Evolutionary conservation across 2,113 vertebrate genomes (phyloP).

Genomic region (Ctenomys sociabilis): DNA sequence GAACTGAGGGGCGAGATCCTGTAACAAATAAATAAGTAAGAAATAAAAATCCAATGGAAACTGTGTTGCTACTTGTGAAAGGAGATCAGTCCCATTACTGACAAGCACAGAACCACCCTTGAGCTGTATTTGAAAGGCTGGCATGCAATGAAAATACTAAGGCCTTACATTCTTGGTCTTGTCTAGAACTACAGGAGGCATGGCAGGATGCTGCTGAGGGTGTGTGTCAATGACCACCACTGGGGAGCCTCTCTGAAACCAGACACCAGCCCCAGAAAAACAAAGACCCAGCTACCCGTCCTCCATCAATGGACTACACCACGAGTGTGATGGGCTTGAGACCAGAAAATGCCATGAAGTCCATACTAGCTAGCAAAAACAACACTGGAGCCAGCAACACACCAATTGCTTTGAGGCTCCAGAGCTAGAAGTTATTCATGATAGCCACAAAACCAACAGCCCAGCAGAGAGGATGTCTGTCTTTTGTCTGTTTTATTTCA

Average conservation of each 20-base stretch:
- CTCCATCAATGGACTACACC: background rate
- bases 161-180: background rate
- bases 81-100: background rate
- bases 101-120: background rate
- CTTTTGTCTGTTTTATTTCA: conserved; percentile 1
- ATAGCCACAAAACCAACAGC: background rate
- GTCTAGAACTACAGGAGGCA: background rate
- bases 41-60: background rate
- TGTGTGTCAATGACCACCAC: background rate
- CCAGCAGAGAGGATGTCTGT: background rate
- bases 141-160: background rate
- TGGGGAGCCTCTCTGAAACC: background rate
- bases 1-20: too few relatives aligned
- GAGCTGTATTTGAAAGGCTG: background rate
- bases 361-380: background rate
- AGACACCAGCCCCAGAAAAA: background rate
- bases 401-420: background rate
- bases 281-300: background rate
- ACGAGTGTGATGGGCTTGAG: background rate
- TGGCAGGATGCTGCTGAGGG: background rate
- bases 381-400: background rate
- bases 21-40: too few relatives aligned
- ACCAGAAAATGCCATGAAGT: background rate
- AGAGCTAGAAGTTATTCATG: background rate
- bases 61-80: background rate